Evolutionary conservation across 2,888 invertebrate species (phyloP).

Genomic region (Hirudinaria manillensis): DNA sequence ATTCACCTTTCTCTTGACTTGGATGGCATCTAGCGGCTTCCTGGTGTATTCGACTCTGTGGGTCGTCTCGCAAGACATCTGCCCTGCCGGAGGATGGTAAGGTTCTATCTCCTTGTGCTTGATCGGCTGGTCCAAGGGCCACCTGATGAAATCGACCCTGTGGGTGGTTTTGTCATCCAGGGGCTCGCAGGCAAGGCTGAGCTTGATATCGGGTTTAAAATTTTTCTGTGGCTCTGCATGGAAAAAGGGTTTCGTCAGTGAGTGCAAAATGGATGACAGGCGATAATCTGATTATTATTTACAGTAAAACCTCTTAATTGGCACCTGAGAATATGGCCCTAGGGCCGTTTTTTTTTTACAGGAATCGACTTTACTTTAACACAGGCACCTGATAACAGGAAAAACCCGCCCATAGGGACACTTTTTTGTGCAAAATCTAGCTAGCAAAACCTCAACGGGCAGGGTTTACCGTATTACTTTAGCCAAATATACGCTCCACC

Average conservation of each 20-base stretch:
- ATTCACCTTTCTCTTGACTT: conserved; percentile 13
- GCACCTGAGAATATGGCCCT: neutral
- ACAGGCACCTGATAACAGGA: too few species aligned
- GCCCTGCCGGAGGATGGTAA: conserved; percentile 3
- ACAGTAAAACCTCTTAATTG: neutral
- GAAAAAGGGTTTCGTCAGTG: too few species aligned
- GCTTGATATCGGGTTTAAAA: conserved; percentile 20
- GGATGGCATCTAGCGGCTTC: conserved; percentile 1
- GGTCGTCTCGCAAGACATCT: conserved; percentile 26
- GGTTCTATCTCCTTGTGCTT: conserved; percentile 20
- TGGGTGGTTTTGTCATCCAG: conserved; percentile 24
- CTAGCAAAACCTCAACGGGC: too few species aligned
- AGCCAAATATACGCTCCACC: neutral
- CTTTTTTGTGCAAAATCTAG: too few species aligned
- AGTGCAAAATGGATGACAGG: too few species aligned
- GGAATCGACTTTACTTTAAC: too few species aligned
- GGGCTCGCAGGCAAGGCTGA: conserved; percentile 16
- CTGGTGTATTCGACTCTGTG: conserved; percentile 28
- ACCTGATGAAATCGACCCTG: conserved; percentile 16
- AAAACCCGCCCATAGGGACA: too few species aligned
- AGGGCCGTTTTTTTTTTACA: too few species aligned
- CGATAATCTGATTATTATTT: neutral
- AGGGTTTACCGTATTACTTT: too few species aligned
- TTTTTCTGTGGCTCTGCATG: neutral
- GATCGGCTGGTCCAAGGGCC: conserved; percentile 9